A percentile compares a stretch with the other conserved stretches of the same genome.
Conservation (phyloP, 1,140 invertebrate genomes). For the Zaprionus ghesquierei region DNA sequence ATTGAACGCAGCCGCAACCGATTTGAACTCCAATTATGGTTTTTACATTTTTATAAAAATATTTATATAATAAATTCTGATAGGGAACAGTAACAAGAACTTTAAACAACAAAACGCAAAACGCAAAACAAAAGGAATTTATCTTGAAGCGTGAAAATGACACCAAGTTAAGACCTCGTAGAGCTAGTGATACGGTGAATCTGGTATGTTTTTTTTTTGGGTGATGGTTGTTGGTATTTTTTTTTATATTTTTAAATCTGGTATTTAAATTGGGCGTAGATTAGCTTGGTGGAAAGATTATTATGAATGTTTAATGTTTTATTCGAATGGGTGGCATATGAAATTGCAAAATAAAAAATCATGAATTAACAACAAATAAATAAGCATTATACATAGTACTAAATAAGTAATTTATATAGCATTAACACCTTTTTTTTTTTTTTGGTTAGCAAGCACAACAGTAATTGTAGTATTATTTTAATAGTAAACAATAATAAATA, state of each 20-base stretch:
- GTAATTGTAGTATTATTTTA: background rate
- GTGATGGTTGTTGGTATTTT: conserved; percentile 57
- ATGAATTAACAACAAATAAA: conserved; percentile 1
- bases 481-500: background rate
- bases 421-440: background rate
- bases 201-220: conserved; percentile 49
- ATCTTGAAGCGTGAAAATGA: conserved; percentile 77
- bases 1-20: conserved; percentile 67
- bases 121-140: conserved; percentile 33
- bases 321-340: conserved; percentile 43
- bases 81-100: conserved; percentile 36
- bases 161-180: conserved; percentile 77
- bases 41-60: conserved; percentile 3
- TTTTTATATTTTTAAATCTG: conserved; percentile 29
- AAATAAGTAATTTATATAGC: background rate
- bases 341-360: conserved; percentile 29
- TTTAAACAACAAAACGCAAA: conserved; percentile 20
- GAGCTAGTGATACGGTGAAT: conserved; percentile 79
- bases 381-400: conserved; percentile 2
- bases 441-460: conserved; percentile 3
- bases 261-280: conserved; percentile 47
- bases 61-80: background rate
- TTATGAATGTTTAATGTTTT: conserved; percentile 31
- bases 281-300: conserved; percentile 70
- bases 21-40: conserved; percentile 47